phyloP scores from a whole-genome alignment of 2,797 vertebrate species.

The Sphenopsis melanotis region DNA sequence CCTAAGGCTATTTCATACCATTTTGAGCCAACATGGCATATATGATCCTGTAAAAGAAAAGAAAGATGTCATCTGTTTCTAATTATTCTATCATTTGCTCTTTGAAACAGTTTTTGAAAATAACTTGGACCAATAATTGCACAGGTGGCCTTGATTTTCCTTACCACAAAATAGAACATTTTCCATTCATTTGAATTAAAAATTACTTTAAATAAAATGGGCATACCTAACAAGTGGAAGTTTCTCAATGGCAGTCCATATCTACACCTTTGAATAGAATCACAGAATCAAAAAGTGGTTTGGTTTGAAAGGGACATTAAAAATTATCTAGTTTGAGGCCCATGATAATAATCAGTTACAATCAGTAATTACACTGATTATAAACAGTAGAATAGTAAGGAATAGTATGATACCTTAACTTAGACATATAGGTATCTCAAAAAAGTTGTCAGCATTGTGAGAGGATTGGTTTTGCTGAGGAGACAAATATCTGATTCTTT shows the following conservation, averaged over 20 bases:
- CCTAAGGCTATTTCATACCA: background rate
- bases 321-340: background rate
- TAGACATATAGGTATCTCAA: background rate
- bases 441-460: background rate
- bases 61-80: background rate
- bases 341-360: background rate
- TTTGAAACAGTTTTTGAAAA: background rate
- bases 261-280: background rate
- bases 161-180: background rate
- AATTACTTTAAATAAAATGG: background rate
- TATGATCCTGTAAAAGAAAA: background rate
- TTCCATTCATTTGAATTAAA: background rate
- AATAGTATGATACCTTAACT: background rate
- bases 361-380: background rate
- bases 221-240: background rate
- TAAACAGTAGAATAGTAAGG: background rate
- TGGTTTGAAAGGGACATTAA: background rate
- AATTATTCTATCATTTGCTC: background rate
- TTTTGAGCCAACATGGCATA: background rate
- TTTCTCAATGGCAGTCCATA: background rate
- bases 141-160: background rate
- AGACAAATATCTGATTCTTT: background rate
- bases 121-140: background rate
- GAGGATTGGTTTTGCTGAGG: background rate
- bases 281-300: background rate